Evolutionary conservation across 92 coral and sea anemone species (phyloP).

Genomic region (Zoanthus sansibaricus): DNA sequence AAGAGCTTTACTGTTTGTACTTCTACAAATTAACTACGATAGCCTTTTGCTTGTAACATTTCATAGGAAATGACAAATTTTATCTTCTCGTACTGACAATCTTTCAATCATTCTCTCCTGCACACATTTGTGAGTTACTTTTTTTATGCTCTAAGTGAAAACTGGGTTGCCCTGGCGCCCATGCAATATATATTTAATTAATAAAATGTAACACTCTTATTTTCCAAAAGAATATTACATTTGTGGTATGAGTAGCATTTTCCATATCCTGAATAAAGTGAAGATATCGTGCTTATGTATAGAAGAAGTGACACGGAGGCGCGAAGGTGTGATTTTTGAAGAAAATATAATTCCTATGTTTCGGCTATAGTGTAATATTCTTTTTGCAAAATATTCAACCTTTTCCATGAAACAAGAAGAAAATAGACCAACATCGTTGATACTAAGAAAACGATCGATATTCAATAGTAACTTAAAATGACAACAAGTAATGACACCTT

Average conservation of each 20-base stretch:
- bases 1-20: no score
- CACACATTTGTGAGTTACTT: conserved; percentile 8
- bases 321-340: neutral
- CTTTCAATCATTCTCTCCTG: conserved; percentile 6
- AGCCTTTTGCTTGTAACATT: neutral
- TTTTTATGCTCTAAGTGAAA: neutral
- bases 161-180: conserved; percentile 3
- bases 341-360: conserved; percentile 1
- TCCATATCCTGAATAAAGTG: neutral
- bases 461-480: neutral
- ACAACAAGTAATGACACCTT: neutral
- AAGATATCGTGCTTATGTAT: neutral
- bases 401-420: conserved; percentile 4
- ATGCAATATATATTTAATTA: conserved; percentile 3
- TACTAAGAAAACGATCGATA: neutral
- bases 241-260: neutral
- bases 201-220: neutral
- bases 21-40: no score
- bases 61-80: conserved; percentile 8
- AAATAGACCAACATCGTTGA: conserved; percentile 6
- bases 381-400: conserved; percentile 7
- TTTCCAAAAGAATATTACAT: neutral
- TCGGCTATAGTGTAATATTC: neutral
- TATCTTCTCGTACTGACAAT: conserved; percentile 8
- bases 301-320: neutral